A percentile compares a stretch with the other conserved stretches of the same genome.
Evolutionary conservation across 2,888 invertebrate genomes (phyloP).

Genomic region (Atrina japonica): DNA sequence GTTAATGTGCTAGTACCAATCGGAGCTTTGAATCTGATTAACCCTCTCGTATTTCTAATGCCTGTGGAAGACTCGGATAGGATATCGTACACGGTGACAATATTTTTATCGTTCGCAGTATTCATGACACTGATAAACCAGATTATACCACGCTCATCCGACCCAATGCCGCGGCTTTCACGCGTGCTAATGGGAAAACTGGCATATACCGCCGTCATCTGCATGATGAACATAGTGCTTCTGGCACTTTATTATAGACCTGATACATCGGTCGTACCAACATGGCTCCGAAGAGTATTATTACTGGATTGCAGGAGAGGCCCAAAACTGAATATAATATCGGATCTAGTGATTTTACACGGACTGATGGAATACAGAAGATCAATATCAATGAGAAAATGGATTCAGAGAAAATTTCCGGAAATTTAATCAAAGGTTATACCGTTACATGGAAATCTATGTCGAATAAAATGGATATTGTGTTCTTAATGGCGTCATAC

Average conservation of each 20-base stretch:
- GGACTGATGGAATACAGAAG: too few species aligned
- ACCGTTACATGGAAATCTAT: too few species aligned
- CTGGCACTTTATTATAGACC: background rate
- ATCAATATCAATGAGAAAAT: too few species aligned
- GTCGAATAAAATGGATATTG: too few species aligned
- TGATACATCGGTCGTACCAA: background rate
- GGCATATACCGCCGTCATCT: background rate
- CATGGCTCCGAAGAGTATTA: background rate
- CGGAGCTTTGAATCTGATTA: background rate
- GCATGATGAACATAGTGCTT: background rate
- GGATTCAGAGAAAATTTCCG: too few species aligned
- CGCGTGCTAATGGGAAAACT: background rate
- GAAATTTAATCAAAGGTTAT: too few species aligned
- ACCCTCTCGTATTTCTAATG: constrained; percentile 16
- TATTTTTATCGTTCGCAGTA: constrained; percentile 17
- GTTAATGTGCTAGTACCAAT: background rate
- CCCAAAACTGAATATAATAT: too few species aligned
- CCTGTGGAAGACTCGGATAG: constrained; percentile 6
- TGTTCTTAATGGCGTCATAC: too few species aligned
- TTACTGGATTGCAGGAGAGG: too few species aligned
- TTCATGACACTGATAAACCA: constrained; percentile 7
- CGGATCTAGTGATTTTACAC: too few species aligned
- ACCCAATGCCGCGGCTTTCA: constrained; percentile 9
- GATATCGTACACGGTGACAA: constrained; percentile 11
- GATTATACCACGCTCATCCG: constrained; percentile 5